These are phyloP conservation scores for Lepilemur septentrionalis DNA, from an alignment of 2,797 vertebrate species.

Conservation along the genomic window DNA sequence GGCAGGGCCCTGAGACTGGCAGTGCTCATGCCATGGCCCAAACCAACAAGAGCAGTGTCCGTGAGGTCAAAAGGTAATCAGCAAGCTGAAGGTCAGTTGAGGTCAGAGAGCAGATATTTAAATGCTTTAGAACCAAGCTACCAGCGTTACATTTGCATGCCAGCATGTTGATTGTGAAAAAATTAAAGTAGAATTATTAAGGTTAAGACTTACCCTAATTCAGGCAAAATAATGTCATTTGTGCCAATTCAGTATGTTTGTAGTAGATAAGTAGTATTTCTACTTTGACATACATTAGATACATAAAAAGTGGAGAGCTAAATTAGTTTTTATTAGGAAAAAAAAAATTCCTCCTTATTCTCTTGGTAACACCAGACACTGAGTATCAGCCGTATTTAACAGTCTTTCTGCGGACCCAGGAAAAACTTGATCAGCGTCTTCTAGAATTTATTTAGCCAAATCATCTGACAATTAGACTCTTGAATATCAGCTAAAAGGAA, in stretches of 20 bases:
- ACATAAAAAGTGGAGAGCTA: neutral
- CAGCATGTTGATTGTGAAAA: neutral
- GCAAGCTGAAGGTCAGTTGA: neutral
- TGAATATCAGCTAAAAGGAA: neutral
- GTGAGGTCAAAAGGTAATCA: neutral
- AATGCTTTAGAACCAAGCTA: neutral
- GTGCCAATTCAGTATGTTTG: neutral
- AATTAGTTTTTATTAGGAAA: neutral
- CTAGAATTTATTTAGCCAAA: neutral
- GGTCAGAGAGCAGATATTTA: neutral
- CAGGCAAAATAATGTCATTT: neutral
- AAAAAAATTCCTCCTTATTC: neutral
- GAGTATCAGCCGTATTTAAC: neutral
- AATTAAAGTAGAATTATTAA: neutral
- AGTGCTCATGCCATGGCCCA: neutral
- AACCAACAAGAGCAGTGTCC: neutral
- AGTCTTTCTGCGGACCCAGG: neutral
- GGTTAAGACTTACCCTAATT: neutral
- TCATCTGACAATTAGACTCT: neutral
- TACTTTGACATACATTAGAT: neutral
- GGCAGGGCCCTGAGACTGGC: neutral
- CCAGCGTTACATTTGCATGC: neutral
- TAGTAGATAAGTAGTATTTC: neutral
- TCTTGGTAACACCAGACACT: neutral
- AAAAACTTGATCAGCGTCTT: neutral